Conservation (phyloP, 1,140 invertebrate genomes). For the Drosophila nasuta region DNA sequence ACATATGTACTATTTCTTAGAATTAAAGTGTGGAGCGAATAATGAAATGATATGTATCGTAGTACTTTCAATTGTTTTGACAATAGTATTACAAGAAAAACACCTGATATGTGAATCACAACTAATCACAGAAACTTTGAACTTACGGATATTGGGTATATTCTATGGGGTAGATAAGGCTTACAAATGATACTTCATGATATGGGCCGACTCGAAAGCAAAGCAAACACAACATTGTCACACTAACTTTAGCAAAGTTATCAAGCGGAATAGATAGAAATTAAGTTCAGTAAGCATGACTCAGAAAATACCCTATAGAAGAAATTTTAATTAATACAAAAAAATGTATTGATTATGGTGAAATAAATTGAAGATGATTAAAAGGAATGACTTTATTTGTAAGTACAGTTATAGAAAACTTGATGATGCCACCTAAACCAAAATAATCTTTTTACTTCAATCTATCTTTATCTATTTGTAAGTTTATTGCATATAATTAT, state of each 20-base stretch:
- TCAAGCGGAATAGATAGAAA: background rate
- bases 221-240: slow-evolving; percentile 30
- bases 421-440: too few relatives aligned
- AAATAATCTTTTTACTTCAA: too few relatives aligned
- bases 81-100: background rate
- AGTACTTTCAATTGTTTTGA: background rate
- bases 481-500: too few relatives aligned
- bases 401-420: too few relatives aligned
- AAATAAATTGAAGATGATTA: too few relatives aligned
- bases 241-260: slow-evolving; percentile 3
- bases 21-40: background rate
- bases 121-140: slow-evolving; percentile 10
- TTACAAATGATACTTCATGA: slow-evolving; percentile 13
- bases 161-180: slow-evolving; percentile 25
- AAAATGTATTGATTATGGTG: background rate
- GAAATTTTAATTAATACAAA: background rate
- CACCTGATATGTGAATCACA: slow-evolving; percentile 21
- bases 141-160: slow-evolving; percentile 6
- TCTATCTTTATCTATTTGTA: too few relatives aligned
- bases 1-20: background rate
- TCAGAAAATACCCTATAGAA: slow-evolving; percentile 2
- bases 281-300: slow-evolving; percentile 3
- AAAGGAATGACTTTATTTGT: too few relatives aligned
- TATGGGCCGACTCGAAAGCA: slow-evolving; percentile 26
- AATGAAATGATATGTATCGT: background rate